A percentile compares a stretch with the other conserved stretches of the same genome.
Evolutionary conservation across 2,113 vertebrate species (phyloP).

Genomic region (Cryptotis parvus): DNA sequence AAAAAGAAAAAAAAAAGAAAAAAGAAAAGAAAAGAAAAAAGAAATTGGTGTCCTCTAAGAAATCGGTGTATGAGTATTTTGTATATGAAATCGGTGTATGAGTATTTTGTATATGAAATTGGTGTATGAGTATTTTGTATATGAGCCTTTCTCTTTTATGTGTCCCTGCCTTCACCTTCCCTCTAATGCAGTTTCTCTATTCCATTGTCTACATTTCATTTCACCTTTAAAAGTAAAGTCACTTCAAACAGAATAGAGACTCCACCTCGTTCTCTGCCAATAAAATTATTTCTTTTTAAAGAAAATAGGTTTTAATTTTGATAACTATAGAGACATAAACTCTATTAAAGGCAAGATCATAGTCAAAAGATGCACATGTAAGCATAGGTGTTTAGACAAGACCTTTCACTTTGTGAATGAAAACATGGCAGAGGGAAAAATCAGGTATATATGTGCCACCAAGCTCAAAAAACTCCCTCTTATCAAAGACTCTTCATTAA

Average conservation of each 20-base stretch:
- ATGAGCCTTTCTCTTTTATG: not conserved
- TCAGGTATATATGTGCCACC: conserved; percentile 56
- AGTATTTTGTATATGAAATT: not conserved
- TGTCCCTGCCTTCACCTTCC: not conserved
- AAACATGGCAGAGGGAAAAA: conserved; percentile 37
- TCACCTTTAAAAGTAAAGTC: conserved; percentile 44
- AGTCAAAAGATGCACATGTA: conserved; percentile 42
- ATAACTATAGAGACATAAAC: not conserved
- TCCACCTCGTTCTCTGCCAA: not conserved
- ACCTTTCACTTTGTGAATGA: conserved; percentile 64
- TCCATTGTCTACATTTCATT: conserved; percentile 21
- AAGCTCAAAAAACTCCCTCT: conserved; percentile 50
- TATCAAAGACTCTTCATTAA: conserved; percentile 77
- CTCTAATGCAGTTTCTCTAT: not conserved
- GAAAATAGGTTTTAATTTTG: conserved; percentile 39
- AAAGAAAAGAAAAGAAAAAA: no score
- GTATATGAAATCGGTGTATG: not conserved
- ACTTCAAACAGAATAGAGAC: conserved; percentile 15
- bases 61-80: no score
- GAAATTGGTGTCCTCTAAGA: conserved; percentile 11
- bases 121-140: not conserved
- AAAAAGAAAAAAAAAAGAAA: no score
- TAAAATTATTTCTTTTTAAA: not conserved
- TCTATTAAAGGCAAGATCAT: conserved; percentile 18
- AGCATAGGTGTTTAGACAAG: conserved; percentile 20